Evolutionary conservation across 2,888 invertebrate genomes (phyloP).

Genomic region (Pyralis farinalis): DNA sequence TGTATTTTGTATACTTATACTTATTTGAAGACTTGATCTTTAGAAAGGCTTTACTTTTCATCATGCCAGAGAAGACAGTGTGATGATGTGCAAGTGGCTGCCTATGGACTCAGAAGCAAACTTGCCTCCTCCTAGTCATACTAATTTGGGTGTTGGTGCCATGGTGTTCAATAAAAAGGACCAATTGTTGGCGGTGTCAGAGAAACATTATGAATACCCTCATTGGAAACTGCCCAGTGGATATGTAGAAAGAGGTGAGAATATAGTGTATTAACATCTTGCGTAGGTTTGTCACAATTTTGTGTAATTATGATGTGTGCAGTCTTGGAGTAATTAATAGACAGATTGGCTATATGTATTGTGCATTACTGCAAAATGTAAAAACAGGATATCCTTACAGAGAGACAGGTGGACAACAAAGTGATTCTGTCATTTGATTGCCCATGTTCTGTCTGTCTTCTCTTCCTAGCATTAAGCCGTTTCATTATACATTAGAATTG

Average conservation of each 20-base stretch:
- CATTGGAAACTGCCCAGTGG: conserved; percentile 97
- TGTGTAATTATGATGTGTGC: too few relatives aligned
- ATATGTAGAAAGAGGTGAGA: conserved; percentile 89
- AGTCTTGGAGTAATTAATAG: too few relatives aligned
- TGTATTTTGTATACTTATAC: conserved; percentile 19
- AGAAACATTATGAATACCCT: conserved; percentile 83
- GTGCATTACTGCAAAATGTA: too few relatives aligned
- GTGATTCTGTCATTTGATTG: too few relatives aligned
- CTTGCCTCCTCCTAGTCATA: conserved; percentile 89
- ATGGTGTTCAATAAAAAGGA: conserved; percentile 89
- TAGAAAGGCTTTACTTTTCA: conserved; percentile 94
- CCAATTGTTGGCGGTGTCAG: conserved; percentile 90
- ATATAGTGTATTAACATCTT: too few relatives aligned
- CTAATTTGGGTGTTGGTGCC: conserved; percentile 90
- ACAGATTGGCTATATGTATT: too few relatives aligned
- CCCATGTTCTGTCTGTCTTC: too few relatives aligned
- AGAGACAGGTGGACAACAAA: too few relatives aligned
- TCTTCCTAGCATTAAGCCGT: too few relatives aligned
- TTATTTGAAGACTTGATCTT: conserved; percentile 47
- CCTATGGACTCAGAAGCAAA: conserved; percentile 81
- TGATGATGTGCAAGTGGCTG: conserved; percentile 92
- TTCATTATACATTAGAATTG: too few relatives aligned
- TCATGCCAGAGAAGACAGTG: conserved; percentile 90
- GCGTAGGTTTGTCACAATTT: too few relatives aligned
- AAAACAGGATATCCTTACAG: too few relatives aligned